A percentile compares a stretch with the other conserved stretches of the same genome.
These are phyloP conservation scores for Trachelus stipa DNA, from an alignment of 2,888 invertebrate genomes.

Conservation along the genomic window DNA sequence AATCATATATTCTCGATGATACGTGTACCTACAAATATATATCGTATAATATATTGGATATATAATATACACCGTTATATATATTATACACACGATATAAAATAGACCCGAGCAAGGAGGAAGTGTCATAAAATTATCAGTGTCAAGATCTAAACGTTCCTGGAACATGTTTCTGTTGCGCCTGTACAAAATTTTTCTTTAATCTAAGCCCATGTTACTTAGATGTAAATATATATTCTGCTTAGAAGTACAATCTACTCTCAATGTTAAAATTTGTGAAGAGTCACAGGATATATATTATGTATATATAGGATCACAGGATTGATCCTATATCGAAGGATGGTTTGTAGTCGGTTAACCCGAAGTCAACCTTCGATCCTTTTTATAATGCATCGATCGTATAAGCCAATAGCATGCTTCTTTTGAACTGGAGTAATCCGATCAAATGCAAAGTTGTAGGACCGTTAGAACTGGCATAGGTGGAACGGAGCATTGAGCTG, in stretches of 20 bases:
- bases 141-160: no score
- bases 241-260: not conserved
- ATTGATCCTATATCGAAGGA: not conserved
- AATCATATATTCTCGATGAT: not conserved
- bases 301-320: no score
- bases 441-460: not conserved
- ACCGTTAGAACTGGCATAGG: not conserved
- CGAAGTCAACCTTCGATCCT: not conserved
- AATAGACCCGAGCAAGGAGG: no score
- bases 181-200: not conserved
- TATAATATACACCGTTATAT: no score
- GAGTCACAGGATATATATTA: not conserved
- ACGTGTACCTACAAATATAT: not conserved
- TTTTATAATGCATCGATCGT: not conserved
- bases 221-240: not conserved
- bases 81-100: no score
- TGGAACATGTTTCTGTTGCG: not conserved
- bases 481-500: not conserved
- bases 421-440: not conserved
- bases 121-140: no score
- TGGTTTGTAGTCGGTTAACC: not conserved
- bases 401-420: not conserved
- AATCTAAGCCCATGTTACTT: not conserved
- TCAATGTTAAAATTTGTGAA: not conserved
- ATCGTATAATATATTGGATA: no score